Evolutionary conservation across 1,140 invertebrate genomes (phyloP), one percentile per base, ranked within the genome.

Genomic region (Drosophila punjabiensis): DNA sequence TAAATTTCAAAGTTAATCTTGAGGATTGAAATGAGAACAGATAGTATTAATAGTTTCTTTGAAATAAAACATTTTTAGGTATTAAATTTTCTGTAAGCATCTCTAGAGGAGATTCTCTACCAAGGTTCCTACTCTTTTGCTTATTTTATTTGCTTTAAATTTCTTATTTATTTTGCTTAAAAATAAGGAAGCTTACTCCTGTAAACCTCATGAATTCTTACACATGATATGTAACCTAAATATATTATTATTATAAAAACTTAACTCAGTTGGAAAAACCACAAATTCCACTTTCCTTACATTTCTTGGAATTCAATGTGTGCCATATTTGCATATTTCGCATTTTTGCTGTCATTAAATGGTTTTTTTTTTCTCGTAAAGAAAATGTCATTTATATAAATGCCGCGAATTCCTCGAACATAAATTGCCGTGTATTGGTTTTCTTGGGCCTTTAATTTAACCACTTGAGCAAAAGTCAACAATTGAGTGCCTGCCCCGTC

Each of bases 381-480:
- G 20, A 39, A 39, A 58, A 58, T 28, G 55, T 28, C 35, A 39
- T 37, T 56, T 56, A 37, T 37, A 56, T 56, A 16, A 24, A 45
- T 63, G 1, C n/a, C 13, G 33, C n/a, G 37, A 71, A 65, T 52
- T 48, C 20, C 41, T 33, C 11, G 20, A 24, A 30, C 47, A 58
- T 75, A 75, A 77, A 59, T 61, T 71, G 33, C 69, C 52, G 47
- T 56, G 16, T 64, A 69, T 73, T 65, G 53, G 52, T 53, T 63
- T 47, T 60, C 43, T 74, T 39, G 74, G 41, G n/a, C 50, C 68
- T 81, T 84, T 89, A 89, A 84, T 79, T 69, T 59, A 79, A 47
- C 62, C 81, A 79, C 85, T 88, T 81, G 85, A 89, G 82, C 78
- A 76, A 81, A 67, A 85, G 85, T 88, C 86, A 89, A 89, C 85